Evolutionary conservation across 2,797 vertebrate species (phyloP).

Genomic region (Argya squamiceps): DNA sequence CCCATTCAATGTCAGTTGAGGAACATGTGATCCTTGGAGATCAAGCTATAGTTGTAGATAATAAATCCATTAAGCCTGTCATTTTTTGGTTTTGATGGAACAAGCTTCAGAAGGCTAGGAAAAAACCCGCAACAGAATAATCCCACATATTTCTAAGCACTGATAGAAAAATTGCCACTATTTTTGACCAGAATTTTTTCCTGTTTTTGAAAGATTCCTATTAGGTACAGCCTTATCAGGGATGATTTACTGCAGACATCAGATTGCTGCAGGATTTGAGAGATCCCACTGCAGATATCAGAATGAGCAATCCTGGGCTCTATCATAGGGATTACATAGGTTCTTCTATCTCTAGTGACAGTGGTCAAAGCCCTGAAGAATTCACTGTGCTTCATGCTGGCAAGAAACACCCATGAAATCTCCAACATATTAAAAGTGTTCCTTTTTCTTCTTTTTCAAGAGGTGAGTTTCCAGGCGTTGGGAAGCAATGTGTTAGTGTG

Average conservation of each 20-base stretch:
- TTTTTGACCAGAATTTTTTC: not conserved
- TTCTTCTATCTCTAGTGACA: not conserved
- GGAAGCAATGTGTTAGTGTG: not conserved
- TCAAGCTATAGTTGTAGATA: not conserved
- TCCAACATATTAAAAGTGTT: not conserved
- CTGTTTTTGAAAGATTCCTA: not conserved
- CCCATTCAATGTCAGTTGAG: not conserved
- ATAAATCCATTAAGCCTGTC: not conserved
- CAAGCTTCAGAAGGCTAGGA: not conserved
- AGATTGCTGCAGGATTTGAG: not conserved
- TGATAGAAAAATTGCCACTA: not conserved
- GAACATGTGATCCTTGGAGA: not conserved
- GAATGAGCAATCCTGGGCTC: not conserved
- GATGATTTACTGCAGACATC: not conserved
- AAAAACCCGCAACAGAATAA: not conserved
- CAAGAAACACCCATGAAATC: not conserved
- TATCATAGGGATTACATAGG: rapidly evolving
- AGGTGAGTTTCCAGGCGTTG: not conserved
- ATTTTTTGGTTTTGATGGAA: not conserved
- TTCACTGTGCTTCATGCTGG: not conserved
- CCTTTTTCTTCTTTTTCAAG: not conserved
- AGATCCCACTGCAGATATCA: not conserved
- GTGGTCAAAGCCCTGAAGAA: not conserved
- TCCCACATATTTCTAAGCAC: rapidly evolving
- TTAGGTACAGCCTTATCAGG: not conserved